A percentile compares a stretch with the other conserved stretches of the same genome.
These are phyloP conservation scores for Amphilophus citrinellus DNA, from an alignment of 2,113 vertebrate genomes.

Conservation along the genomic window DNA sequence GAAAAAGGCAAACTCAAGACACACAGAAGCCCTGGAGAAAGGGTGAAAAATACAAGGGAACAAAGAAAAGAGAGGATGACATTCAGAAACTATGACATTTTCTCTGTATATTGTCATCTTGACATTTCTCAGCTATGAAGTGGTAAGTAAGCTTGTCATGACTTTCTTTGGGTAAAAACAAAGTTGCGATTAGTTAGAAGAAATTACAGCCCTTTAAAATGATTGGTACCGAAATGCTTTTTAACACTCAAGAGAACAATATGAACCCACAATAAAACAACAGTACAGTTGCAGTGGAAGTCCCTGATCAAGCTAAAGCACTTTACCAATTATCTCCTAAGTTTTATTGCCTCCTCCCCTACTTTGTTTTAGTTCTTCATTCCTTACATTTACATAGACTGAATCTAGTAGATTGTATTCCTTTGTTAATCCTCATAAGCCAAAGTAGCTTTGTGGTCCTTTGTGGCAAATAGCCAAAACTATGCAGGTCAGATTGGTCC, in stretches of 20 bases:
- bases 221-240: not conserved
- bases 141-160: not conserved
- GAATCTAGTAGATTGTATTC: not conserved
- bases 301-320: not conserved
- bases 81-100: not conserved
- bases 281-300: not conserved
- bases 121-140: not conserved
- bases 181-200: not conserved
- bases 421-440: conserved; percentile 1
- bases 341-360: not conserved
- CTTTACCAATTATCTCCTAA: not conserved
- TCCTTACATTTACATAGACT: not conserved
- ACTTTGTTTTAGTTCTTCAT: not conserved
- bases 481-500: not conserved
- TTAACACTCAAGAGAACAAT: not conserved
- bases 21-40: not conserved
- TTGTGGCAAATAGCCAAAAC: conserved; percentile 10
- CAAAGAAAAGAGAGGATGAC: not conserved
- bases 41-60: not conserved
- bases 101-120: not conserved
- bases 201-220: not conserved
- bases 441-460: not conserved
- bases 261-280: not conserved
- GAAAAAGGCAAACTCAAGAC: not conserved
- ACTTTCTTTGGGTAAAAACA: not conserved